Conservation (phyloP, 1,140 invertebrate genomes). For the Hypothenemus hampei region DNA sequence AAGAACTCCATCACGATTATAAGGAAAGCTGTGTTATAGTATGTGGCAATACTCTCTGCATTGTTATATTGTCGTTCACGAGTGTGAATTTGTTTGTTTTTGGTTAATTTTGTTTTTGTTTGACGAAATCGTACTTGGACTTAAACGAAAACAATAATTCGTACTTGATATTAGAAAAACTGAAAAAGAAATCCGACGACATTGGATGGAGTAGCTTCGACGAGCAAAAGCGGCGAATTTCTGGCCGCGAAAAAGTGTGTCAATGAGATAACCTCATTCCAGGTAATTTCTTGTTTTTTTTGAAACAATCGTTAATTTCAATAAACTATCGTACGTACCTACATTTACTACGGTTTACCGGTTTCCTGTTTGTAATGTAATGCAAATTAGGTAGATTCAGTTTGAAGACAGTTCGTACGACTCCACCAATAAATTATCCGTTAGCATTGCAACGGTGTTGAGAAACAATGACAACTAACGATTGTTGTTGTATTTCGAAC, state of each 20-base stretch:
- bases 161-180: conserved; percentile 20
- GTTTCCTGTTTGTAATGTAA: conserved; percentile 20
- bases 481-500: too few species aligned
- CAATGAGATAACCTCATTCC: conserved; percentile 43
- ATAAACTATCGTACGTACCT: conserved; percentile 21
- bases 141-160: conserved; percentile 6
- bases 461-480: neutral
- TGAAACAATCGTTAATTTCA: conserved; percentile 32
- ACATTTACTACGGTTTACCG: conserved; percentile 15
- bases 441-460: neutral
- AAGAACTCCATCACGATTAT: too few species aligned
- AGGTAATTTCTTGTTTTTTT: conserved; percentile 34
- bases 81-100: too few species aligned
- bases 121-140: too few species aligned
- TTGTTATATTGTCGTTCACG: too few species aligned
- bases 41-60: too few species aligned
- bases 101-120: too few species aligned
- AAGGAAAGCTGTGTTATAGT: too few species aligned
- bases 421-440: conserved; percentile 4
- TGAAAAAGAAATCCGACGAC: conserved; percentile 18
- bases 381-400: conserved; percentile 11
- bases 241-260: conserved; percentile 42
- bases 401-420: conserved; percentile 7
- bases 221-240: conserved; percentile 17
- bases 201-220: conserved; percentile 19